Evolutionary conservation across 2,797 vertebrate species (phyloP).

Genomic region (Spatula clypeata): DNA sequence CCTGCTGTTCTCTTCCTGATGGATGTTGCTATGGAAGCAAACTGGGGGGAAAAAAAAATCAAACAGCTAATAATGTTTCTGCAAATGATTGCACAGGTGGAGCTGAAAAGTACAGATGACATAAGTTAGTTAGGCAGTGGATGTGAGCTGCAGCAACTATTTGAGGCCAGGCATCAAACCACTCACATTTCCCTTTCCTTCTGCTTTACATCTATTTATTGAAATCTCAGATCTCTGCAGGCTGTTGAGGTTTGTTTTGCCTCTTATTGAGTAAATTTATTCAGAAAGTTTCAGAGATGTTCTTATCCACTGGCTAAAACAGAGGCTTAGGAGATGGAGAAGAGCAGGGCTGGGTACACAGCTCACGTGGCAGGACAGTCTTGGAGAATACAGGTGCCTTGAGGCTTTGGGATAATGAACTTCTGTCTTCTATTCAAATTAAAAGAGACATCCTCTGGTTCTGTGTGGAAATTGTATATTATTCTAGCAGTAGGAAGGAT

Average conservation of each 20-base stretch:
- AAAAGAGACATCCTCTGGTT: not conserved
- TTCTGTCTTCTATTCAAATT: not conserved
- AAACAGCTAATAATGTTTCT: conserved; percentile 72
- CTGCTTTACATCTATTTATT: not conserved
- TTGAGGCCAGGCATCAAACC: not conserved
- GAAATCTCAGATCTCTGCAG: not conserved
- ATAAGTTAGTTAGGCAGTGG: conserved; percentile 46
- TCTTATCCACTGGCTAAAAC: not conserved
- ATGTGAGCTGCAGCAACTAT: conserved; percentile 20
- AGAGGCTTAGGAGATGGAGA: not conserved
- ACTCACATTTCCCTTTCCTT: not conserved
- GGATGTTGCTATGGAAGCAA: conserved; percentile 82
- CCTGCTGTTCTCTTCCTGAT: conserved; percentile 67
- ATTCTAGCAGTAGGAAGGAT: not conserved
- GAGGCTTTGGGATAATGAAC: not conserved
- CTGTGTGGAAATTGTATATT: not conserved
- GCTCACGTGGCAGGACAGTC: not conserved
- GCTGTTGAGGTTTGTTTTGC: not conserved
- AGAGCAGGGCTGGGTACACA: not conserved
- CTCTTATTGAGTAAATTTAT: not conserved
- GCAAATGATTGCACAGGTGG: conserved; percentile 73
- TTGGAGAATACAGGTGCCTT: not conserved
- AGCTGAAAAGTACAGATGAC: conserved; percentile 72
- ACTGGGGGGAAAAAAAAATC: conserved; percentile 12
- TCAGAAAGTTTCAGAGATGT: not conserved